Percentiles rank a stretch among this genome's conserved stretches.
phyloP scores from a whole-genome alignment of 1,140 invertebrate genomes.

The Macrobrachium nipponense region DNA sequence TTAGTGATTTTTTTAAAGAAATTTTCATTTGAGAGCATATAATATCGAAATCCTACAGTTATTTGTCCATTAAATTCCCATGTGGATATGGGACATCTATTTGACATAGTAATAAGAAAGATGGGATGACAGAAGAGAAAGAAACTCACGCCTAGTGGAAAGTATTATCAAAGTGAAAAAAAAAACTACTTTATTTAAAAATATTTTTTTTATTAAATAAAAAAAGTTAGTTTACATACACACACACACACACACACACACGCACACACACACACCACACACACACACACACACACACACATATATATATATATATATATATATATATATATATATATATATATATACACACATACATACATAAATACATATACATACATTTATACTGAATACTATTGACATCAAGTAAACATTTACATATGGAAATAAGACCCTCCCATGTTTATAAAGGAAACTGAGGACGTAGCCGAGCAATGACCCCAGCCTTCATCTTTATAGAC shows the following conservation, averaged over 20 bases:
- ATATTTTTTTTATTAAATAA: not conserved
- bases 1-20: no score
- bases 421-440: not conserved
- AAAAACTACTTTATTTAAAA: not conserved
- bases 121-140: no score
- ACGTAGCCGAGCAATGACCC: no score
- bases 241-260: not conserved
- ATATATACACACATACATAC: not conserved
- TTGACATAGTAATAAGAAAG: not conserved
- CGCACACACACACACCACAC: not conserved
- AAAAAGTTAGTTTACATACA: not conserved
- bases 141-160: no score
- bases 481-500: no score
- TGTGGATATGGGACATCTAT: not conserved
- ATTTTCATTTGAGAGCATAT: no score
- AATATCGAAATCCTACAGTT: no score
- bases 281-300: not conserved
- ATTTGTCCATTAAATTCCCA: no score
- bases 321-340: not conserved
- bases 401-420: not conserved
- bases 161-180: no score
- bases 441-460: no score
- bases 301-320: constrained; percentile 6
- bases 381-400: not conserved
- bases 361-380: not conserved